phyloP scores from a whole-genome alignment of 2,888 invertebrate genomes.

The Stictocephala bisonia region DNA sequence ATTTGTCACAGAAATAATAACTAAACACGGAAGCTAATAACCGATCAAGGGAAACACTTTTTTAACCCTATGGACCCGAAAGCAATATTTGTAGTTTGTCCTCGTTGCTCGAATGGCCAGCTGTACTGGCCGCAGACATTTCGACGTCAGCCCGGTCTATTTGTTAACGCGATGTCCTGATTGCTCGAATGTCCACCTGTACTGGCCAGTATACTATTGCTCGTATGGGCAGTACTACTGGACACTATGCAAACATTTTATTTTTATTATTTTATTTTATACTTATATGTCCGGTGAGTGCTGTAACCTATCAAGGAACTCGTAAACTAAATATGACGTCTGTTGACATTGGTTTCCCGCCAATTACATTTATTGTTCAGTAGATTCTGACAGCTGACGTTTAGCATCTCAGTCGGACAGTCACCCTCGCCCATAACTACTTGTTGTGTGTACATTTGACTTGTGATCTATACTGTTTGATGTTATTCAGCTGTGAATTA shows the following conservation, averaged over 20 bases:
- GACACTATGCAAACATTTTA: background rate
- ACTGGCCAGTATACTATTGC: background rate
- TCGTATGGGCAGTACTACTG: conserved; percentile 9
- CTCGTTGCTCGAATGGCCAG: background rate
- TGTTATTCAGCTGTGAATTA: too few species aligned
- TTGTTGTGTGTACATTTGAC: too few species aligned
- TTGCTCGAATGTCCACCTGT: background rate
- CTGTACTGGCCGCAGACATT: background rate
- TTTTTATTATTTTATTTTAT: background rate
- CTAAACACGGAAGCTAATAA: too few species aligned
- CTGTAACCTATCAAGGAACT: conserved; percentile 1
- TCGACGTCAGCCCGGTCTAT: background rate
- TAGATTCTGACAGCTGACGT: too few species aligned
- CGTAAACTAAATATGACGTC: background rate
- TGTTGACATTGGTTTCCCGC: too few species aligned
- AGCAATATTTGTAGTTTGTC: too few species aligned
- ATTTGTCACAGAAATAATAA: too few species aligned
- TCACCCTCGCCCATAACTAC: too few species aligned
- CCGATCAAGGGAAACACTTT: too few species aligned
- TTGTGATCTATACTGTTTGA: too few species aligned
- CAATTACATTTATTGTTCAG: too few species aligned
- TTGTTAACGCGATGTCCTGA: background rate
- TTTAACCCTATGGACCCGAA: background rate
- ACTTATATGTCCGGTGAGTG: background rate
- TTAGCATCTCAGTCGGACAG: too few species aligned